Percentiles rank a stretch among this genome's conserved stretches.
Evolutionary conservation across 1,140 invertebrate genomes (phyloP).

Genomic region (Amyelois transitella): DNA sequence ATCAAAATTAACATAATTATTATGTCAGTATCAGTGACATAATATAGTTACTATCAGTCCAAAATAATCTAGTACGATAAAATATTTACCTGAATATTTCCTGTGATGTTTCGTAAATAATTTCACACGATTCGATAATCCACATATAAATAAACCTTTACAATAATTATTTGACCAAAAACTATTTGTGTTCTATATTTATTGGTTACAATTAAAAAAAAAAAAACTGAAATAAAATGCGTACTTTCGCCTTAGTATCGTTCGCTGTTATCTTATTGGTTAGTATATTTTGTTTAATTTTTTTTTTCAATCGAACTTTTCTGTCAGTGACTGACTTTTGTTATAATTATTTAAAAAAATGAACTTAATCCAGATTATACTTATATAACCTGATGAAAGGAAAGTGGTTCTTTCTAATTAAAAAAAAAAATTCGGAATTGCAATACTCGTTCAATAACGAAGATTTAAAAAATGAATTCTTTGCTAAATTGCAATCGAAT

Average conservation of each 20-base stretch:
- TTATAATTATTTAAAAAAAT: too few relatives aligned
- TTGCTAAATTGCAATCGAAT: too few relatives aligned
- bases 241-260: constrained; percentile 9
- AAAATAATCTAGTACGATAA: neutral
- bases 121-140: neutral
- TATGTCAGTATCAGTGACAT: neutral
- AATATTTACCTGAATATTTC: neutral
- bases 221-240: constrained; percentile 1
- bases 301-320: too few relatives aligned
- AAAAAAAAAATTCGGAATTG: too few relatives aligned
- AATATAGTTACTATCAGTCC: neutral
- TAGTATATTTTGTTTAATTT: constrained; percentile 19
- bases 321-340: too few relatives aligned
- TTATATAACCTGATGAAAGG: too few relatives aligned
- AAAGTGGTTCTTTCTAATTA: too few relatives aligned
- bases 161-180: neutral
- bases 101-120: neutral
- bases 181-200: neutral
- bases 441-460: too few relatives aligned
- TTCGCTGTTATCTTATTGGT: constrained; percentile 25
- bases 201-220: neutral
- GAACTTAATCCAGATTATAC: too few relatives aligned
- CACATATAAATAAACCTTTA: neutral
- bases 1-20: neutral
- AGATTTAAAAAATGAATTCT: too few relatives aligned